Evolutionary conservation across 2,888 invertebrate genomes (phyloP), one percentile per base, ranked within the genome.

Genomic region (Lepidochitona cinerea): DNA sequence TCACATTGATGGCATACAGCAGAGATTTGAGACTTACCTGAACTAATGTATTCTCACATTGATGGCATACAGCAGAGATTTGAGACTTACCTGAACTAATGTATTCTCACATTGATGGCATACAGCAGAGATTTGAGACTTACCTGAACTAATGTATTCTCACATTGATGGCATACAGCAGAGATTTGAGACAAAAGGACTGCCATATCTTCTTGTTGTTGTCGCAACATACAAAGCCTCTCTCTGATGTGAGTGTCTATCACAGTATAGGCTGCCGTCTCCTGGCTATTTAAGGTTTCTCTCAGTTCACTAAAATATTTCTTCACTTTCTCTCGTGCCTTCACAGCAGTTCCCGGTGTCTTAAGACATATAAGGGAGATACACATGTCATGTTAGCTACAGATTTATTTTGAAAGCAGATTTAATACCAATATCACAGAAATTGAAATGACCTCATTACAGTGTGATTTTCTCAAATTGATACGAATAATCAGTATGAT

Each of bases 221-320:
- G 92, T 75, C 92, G 87, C 29, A 93, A 82, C 74, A 92, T 91
- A 78, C 92, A 92, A 41, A 93, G 84, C 80, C 92, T 90, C 75
- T 92, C 93, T 52, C 92, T 85, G 7, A 93, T 91, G 79, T 93
- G 92, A 1, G 92, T 92, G 77, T 93, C 93, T 7, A 93, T 92
- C n/a, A 92, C 92, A 5, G 91, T 90, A 73, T 92, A 87, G 0
- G 93, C 93, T 2, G 92, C 92, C 18, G 91, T 90, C 81, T 93
- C 93, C 80, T 93, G 93, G 0, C 91, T 87, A 49, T 91, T 91
- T 59, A 93, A 85, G 33, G 91, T 89, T 71, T 92, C 91, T 67
- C 92, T 88, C 67, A 93, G 82, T 73, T 92, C 92, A 73, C 91
- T 90, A 81, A 93, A 93, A 80, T 93, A 92, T 68, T 91, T 88